phyloP scores from a whole-genome alignment of 1,140 invertebrate genomes.

The Aricia agestis region DNA sequence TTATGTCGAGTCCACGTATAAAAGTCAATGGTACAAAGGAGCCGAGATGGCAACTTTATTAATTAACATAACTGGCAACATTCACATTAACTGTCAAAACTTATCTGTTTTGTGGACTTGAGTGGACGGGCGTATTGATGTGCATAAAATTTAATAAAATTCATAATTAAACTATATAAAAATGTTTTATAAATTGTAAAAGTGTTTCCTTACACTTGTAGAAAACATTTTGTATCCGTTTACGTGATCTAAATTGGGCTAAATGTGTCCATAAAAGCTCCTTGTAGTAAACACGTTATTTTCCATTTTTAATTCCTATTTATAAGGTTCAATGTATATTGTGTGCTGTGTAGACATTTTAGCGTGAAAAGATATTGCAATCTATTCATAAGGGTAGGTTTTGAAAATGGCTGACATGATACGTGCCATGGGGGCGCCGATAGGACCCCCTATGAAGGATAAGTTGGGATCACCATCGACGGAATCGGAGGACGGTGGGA shows the following conservation, averaged over 20 bases:
- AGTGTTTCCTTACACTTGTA: not conserved
- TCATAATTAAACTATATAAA: not conserved
- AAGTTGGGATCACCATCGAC: constrained; percentile 89
- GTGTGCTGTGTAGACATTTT: not conserved
- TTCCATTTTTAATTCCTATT: not conserved
- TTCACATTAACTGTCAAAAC: constrained; percentile 23
- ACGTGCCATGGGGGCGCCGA: constrained; percentile 78
- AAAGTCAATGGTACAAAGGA: no score
- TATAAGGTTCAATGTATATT: constrained; percentile 8
- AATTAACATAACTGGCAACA: not conserved
- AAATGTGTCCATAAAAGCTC: not conserved
- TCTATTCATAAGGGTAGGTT: not conserved
- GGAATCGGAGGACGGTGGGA: constrained; percentile 88
- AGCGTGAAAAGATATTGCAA: not conserved
- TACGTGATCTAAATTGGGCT: no score
- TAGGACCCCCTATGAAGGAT: constrained; percentile 79
- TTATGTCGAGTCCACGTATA: no score
- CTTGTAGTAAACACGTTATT: constrained; percentile 21
- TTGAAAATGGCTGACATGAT: constrained; percentile 80
- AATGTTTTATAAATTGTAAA: not conserved
- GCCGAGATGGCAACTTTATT: no score
- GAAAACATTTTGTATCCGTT: no score
- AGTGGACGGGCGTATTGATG: constrained; percentile 41
- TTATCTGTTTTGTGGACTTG: constrained; percentile 36
- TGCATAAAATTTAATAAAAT: constrained; percentile 23